Percentiles rank a stretch among this genome's conserved stretches.
Conservation (phyloP, 2,113 vertebrate species). For the Diadophis punctatus region DNA sequence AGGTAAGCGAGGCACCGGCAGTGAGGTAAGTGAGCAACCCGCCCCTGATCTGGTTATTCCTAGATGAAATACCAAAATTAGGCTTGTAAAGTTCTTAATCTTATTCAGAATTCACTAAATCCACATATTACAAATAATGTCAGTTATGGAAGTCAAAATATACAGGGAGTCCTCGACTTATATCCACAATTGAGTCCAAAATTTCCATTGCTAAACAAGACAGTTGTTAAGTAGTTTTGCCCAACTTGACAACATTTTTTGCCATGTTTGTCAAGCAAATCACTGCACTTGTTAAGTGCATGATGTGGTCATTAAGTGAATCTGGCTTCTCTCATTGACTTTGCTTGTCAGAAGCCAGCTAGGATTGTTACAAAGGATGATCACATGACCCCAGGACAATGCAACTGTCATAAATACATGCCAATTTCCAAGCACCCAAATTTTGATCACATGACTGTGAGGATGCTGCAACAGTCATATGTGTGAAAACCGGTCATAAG, state of each 20-base stretch:
- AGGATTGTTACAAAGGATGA: not conserved
- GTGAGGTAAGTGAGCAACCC: too few species aligned
- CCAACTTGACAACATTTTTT: not conserved
- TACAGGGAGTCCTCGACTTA: not conserved
- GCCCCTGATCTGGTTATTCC: not conserved
- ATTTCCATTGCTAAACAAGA: not conserved
- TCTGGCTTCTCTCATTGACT: not conserved
- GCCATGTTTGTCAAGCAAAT: not conserved
- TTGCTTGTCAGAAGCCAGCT: not conserved
- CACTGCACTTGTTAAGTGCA: not conserved
- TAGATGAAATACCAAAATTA: not conserved
- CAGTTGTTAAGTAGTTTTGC: not conserved
- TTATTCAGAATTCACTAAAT: not conserved
- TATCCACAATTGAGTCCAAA: not conserved
- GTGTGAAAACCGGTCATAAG: not conserved
- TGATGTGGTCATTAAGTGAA: not conserved
- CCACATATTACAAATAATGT: not conserved
- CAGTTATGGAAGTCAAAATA: not conserved
- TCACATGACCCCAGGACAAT: not conserved
- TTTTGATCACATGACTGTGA: not conserved
- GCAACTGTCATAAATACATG: not conserved
- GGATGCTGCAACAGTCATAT: not conserved
- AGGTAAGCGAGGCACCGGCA: too few species aligned
- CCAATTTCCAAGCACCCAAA: not conserved
- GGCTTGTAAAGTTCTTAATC: not conserved